A percentile compares a stretch with the other conserved stretches of the same genome.
These are phyloP conservation scores for Neodiprion fabricii DNA, from an alignment of 1,140 invertebrate genomes.

Conservation along the genomic window DNA sequence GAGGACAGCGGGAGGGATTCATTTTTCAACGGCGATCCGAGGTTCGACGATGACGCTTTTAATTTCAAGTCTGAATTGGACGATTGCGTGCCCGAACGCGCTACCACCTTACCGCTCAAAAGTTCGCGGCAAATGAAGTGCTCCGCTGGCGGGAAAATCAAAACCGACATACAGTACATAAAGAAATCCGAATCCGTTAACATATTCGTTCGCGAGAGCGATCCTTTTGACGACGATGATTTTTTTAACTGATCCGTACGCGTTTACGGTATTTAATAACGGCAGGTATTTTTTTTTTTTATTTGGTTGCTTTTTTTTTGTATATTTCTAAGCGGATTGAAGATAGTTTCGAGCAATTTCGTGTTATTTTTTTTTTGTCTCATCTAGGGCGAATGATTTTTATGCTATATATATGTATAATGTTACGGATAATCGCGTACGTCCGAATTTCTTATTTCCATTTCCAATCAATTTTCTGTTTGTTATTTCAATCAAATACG, in stretches of 20 bases:
- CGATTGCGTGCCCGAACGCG: conserved; percentile 49
- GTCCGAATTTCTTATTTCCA: no score
- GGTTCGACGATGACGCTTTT: conserved; percentile 55
- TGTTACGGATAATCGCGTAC: no score
- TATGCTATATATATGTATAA: no score
- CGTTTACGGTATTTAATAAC: conserved; percentile 28
- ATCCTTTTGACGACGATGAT: conserved; percentile 87
- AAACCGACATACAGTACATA: conserved; percentile 62
- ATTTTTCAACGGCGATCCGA: conserved; percentile 53
- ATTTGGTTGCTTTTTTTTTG: not conserved
- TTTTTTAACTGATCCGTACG: conserved; percentile 72
- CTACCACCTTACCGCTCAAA: conserved; percentile 50
- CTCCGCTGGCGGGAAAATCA: conserved; percentile 40
- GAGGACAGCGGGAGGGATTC: conserved; percentile 49
- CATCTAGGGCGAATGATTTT: no score
- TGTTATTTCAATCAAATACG: no score
- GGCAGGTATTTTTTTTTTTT: not conserved
- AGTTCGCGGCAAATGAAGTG: conserved; percentile 55
- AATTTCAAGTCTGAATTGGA: conserved; percentile 55
- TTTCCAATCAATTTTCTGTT: no score
- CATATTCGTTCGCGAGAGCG: conserved; percentile 80
- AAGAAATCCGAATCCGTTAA: conserved; percentile 88
- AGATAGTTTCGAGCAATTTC: no score
- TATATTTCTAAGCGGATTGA: not conserved
- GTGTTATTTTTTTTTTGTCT: no score